Base-by-base conservation (phyloP, 2,888 invertebrate genomes). In the Papilio demoleus region DNA sequence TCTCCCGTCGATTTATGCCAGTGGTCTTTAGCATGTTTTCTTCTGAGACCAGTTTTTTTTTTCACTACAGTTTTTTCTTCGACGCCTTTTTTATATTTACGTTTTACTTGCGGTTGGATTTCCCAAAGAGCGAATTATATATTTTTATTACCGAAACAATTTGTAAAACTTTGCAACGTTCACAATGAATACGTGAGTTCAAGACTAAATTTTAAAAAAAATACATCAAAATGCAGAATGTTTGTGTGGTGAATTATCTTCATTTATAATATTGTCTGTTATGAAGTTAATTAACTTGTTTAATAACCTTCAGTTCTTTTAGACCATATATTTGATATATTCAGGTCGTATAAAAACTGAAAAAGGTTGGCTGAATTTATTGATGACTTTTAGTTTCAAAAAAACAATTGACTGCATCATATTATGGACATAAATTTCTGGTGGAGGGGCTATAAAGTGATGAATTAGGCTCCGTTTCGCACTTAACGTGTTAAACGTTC, bases 121-220 rank as follows among this genome's bases (percentile, higher is more conserved):
- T 68, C 36, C 68, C 63, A 59, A 64, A 31, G 56, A 27, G 17
- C 17, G 36, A 68, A 59, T 58, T 42, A 64, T 24, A 6, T 59
- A 64, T 67, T 63, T 68, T 68, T 34, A n/a, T 14, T 19, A 9
- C 8, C 17, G 31, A 36, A 19, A n/a, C 36, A 14, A 47, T n/a
- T 36, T 58, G 34, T n/a, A 45, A 36, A 45, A 36, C 22, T 40
- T 24, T 22, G 42, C 24, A 45, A 65, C 40, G 40, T 58, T 1
- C 14, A 50, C 24, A 27, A 50, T n/a, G 27, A 50, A 53, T 50
- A 6, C 50, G 50, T 6, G 27, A 14, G 2, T 19, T 27, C 1
- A n/a, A n/a, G 27, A 53, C 6, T 27, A 27, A 27, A 53, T 27
- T 27, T 24, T 3, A 53, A 27, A 22, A 12, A 4, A 17, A 53